Conservation (phyloP, 2,888 invertebrate genomes). For the Lysandra coridon region DNA sequence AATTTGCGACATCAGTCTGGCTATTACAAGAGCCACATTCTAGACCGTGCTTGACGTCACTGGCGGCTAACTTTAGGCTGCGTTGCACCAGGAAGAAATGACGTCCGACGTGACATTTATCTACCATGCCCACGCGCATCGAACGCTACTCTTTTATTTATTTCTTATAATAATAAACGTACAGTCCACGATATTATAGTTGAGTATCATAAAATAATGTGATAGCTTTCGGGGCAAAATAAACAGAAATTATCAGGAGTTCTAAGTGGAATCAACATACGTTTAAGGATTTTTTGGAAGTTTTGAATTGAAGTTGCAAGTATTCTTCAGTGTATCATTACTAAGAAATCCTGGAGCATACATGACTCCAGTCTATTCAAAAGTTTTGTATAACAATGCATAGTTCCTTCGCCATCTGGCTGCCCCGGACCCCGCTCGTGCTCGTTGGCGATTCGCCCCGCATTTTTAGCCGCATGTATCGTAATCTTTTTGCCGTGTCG, state of each 20-base stretch:
- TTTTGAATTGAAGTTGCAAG: background rate
- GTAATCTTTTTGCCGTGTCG: constrained; percentile 30
- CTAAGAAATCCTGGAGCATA: background rate
- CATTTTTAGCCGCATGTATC: constrained; percentile 25
- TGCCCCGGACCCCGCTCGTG: constrained; percentile 1
- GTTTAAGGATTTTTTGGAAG: background rate
- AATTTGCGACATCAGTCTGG: constrained; percentile 41
- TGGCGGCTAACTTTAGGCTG: constrained; percentile 49
- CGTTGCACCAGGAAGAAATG: constrained; percentile 60
- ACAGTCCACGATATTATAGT: background rate
- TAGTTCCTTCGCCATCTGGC: constrained; percentile 20
- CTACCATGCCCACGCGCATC: constrained; percentile 26
- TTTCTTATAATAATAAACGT: constrained; percentile 19
- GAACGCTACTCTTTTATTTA: constrained; percentile 31
- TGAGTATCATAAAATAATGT: background rate
- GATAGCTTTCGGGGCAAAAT: background rate
- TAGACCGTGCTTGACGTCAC: constrained; percentile 61
- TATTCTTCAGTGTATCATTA: background rate
- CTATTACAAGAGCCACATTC: constrained; percentile 49
- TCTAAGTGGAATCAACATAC: too few relatives aligned
- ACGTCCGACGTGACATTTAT: constrained; percentile 59
- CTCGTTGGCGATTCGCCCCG: constrained; percentile 20
- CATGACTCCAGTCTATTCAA: background rate
- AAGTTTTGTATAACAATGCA: background rate
- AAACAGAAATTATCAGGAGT: background rate